Evolutionary conservation across 2,797 vertebrate species (phyloP).

Genomic region (Mallotus villosus): DNA sequence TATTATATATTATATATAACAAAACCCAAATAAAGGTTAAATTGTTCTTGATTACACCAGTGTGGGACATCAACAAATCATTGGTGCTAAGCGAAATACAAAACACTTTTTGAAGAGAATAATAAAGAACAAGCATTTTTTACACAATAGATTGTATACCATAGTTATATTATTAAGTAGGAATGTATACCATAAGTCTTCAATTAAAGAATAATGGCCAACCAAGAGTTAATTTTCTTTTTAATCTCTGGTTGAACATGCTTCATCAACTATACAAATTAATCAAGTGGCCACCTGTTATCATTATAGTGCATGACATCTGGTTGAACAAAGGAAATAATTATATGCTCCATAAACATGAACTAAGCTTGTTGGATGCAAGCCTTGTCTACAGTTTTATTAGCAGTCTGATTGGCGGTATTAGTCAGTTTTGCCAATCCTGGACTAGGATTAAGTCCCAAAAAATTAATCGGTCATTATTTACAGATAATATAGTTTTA

Average conservation of each 20-base stretch:
- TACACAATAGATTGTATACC: not conserved
- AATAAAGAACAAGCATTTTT: not conserved
- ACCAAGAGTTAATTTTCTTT: slow-evolving; percentile 50
- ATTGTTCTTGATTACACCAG: no score
- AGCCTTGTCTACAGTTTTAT: slow-evolving; percentile 59
- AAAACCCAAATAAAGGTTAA: no score
- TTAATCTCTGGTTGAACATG: slow-evolving; percentile 59
- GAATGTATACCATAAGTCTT: no score
- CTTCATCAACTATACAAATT: slow-evolving; percentile 72
- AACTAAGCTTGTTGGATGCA: slow-evolving; percentile 45
- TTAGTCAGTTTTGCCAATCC: slow-evolving; percentile 53
- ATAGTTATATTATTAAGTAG: no score
- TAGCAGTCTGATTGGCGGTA: slow-evolving; percentile 50
- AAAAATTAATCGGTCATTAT: slow-evolving; percentile 50
- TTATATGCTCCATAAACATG: slow-evolving; percentile 66
- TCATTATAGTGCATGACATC: slow-evolving; percentile 70
- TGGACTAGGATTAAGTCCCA: slow-evolving; percentile 69
- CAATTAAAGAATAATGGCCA: slow-evolving; percentile 1
- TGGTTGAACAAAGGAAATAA: slow-evolving; percentile 78
- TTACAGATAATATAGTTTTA: slow-evolving; percentile 42
- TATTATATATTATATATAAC: no score
- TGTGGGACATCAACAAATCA: no score
- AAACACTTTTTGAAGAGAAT: not conserved
- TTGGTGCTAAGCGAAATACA: not conserved
- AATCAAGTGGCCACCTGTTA: slow-evolving; percentile 78